Conservation (phyloP, 2,888 invertebrate genomes). For the Scrobipalpa atriplicella region DNA sequence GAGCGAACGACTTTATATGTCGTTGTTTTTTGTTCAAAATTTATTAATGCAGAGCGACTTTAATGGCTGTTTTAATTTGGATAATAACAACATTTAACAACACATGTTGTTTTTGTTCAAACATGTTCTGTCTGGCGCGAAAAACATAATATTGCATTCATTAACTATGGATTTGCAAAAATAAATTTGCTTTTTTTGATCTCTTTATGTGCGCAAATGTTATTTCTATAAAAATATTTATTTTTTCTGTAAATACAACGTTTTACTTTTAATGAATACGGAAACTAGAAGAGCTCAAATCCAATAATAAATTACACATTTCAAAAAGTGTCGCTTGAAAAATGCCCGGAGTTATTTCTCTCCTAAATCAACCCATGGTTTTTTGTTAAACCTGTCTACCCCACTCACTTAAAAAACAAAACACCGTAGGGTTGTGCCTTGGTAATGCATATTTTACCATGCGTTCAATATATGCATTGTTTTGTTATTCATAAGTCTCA, state of each 20-base stretch:
- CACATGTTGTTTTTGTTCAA: constrained; percentile 17
- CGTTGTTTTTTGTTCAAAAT: constrained; percentile 3
- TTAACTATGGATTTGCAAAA: background rate
- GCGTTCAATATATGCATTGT: constrained; percentile 4
- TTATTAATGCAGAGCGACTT: constrained; percentile 30
- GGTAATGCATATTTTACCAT: constrained; percentile 15
- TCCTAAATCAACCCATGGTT: constrained; percentile 67
- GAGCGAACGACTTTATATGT: background rate
- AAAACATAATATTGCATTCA: background rate
- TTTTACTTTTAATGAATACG: no score
- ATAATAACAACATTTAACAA: constrained; percentile 17
- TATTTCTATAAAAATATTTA: no score
- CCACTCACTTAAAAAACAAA: constrained; percentile 62
- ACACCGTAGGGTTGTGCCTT: constrained; percentile 49
- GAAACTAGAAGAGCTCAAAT: constrained; percentile 46
- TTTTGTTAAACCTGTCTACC: constrained; percentile 74
- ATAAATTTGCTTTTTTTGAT: background rate
- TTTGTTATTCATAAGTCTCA: constrained; percentile 9
- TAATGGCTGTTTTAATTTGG: constrained; percentile 39
- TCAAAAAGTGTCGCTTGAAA: constrained; percentile 58
- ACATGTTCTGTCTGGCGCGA: constrained; percentile 13
- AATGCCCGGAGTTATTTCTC: constrained; percentile 64
- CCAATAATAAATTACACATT: constrained; percentile 64
- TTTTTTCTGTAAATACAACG: background rate
- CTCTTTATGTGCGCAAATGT: no score